Base-by-base conservation (phyloP, 2,888 invertebrate species). In the Amiota mariae region DNA sequence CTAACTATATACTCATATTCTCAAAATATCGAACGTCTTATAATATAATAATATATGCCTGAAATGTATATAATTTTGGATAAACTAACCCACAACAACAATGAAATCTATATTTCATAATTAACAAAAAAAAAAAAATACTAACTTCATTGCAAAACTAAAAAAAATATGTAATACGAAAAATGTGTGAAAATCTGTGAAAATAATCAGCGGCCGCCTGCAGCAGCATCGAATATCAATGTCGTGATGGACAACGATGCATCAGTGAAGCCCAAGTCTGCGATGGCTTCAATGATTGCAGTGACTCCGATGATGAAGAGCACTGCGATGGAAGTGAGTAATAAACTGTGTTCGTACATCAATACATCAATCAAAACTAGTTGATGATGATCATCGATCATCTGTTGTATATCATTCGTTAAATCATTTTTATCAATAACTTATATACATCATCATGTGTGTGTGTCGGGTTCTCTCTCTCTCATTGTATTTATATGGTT, bases 251-350 rank as follows among this genome's bases (percentile, higher is more conserved):
- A 77, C 79, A 78, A 24, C 87, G 81, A 71, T 90, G 90, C 78
- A 88, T 90, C 70, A 88, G 88, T 78, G 84, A 83, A 13, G 82
- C 88, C 73, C 87, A 87, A 76, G 76, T 87, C 64, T 90, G 90
- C 78, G 90, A 90, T 80, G 86, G 88, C 57, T 81, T 76, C 72
- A 73, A 73, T 70, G 89, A 90, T 79, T 90, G 90, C 80, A 81
- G 80, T 59, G 83, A 85, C 71, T 89, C 85, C 75, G 90, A 90
- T 68, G 90, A 90, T 75, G 90, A 90, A 81, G 87, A 89, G 56
- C 81, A 87, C 74, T 90, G 90, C 81, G 87, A 88, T 70, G 84
- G 87, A 82, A 89, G 90, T 89, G 87, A 89, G 88, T 88, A 87
- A 73, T 47, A 47, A 15, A 47, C 57, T 8, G 47, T 47, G 56